These are phyloP conservation scores for Eucidaris tribuloides DNA, from an alignment of 35 echinoderm and acorn worm genomes.

Conservation along the genomic window DNA sequence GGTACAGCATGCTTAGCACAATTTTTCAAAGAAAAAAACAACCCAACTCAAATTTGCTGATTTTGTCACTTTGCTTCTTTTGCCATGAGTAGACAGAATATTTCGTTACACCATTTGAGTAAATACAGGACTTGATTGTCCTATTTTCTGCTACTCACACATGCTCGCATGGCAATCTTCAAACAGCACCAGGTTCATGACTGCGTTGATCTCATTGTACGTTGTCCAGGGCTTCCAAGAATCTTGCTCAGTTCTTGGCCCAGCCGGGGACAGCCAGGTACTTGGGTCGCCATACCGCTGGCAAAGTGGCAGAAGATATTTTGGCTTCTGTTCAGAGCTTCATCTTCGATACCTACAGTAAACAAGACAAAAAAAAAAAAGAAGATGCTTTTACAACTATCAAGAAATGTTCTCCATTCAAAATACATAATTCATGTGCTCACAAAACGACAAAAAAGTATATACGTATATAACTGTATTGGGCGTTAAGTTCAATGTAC, in stretches of 20 bases:
- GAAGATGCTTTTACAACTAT: background rate
- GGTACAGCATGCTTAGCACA: too few relatives aligned
- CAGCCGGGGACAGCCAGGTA: slow-evolving; percentile 62
- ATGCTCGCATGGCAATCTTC: slow-evolving; percentile 94
- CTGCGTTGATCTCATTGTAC: slow-evolving; percentile 95
- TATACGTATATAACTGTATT: too few relatives aligned
- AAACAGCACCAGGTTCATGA: slow-evolving; percentile 94
- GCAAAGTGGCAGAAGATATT: slow-evolving; percentile 91
- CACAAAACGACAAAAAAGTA: too few relatives aligned
- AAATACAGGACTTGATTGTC: too few relatives aligned
- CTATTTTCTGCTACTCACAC: slow-evolving; percentile 79
- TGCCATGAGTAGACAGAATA: too few relatives aligned
- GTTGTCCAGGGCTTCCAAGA: slow-evolving; percentile 83
- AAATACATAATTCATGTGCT: too few relatives aligned
- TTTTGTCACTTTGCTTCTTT: too few relatives aligned
- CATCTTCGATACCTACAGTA: slow-evolving; percentile 66
- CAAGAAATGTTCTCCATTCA: background rate
- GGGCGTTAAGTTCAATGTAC: too few relatives aligned
- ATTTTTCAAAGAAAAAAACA: too few relatives aligned
- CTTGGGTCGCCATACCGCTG: slow-evolving; percentile 85
- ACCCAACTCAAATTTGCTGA: too few relatives aligned
- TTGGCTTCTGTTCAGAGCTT: slow-evolving; percentile 44
- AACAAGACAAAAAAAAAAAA: background rate
- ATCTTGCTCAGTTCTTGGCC: slow-evolving; percentile 83
- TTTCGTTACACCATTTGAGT: too few relatives aligned